Base-by-base conservation (phyloP, 2,113 vertebrate genomes). In the Prunella himalayana region DNA sequence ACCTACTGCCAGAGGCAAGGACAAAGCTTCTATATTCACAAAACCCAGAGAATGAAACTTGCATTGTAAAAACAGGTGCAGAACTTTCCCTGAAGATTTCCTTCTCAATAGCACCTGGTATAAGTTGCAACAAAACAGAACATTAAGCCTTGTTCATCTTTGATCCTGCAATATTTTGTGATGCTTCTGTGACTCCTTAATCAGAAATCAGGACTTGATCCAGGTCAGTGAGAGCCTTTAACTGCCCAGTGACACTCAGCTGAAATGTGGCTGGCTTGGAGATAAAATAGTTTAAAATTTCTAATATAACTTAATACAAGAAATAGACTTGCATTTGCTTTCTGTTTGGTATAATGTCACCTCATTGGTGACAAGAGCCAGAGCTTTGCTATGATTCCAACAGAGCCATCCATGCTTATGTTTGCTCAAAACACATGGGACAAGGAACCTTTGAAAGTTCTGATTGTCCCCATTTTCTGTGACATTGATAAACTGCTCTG, bases 191-290 rank as follows among this genome's bases (percentile, higher is more conserved):
- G 37, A 92, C 91, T 94, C 99, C 98, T 70, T 98, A 97, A 75
- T 98, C 97, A 56, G 97, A 96, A 86, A 99, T 96, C 51, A 97
- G 47, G n/a, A 88, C 50, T 56, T 95, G 92, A 22, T 99, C 96
- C 76, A 98, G 96, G 66, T 98, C 97, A 54, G 97, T 98, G 85
- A 99, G 98, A 28, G 97, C 96, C 60, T 97, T 98, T 75, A 99
- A 96, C 53, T 92, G 95, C 49, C 98, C 97, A 90, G 98, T 96
- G 72, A 98, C 92, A 59, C 92, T 98, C 92, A 96, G 88, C 41
- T 98, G 97, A 77, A 98, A 93, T 45, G 94, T 94, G 64, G 96
- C 95, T 72, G 97, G 94, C 98, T 99, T 96, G 84, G 86, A 77
- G 82, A 95, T 41, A 54, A 78, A 84, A 39, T 45, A 11, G 10